Conservation (phyloP, 2,797 vertebrate species). For the Pygocentrus nattereri region DNA sequence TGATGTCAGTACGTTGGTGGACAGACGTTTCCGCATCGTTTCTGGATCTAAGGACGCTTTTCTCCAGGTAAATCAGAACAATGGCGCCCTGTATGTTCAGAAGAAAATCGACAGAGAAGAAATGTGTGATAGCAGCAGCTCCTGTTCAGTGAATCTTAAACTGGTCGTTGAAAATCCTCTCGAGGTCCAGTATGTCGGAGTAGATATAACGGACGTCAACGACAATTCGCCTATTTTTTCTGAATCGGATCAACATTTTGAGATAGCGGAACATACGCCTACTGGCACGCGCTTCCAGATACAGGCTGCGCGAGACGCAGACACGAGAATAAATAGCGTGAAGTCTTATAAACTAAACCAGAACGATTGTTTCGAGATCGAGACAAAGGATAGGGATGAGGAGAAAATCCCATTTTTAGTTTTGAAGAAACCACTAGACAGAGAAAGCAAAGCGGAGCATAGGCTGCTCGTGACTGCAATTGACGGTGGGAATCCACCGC, state of each 20-base stretch:
- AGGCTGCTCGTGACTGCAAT: constrained; percentile 44
- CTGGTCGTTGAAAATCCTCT: constrained; percentile 79
- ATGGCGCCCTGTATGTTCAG: constrained; percentile 66
- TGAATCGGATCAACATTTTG: constrained; percentile 64
- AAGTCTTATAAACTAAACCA: constrained; percentile 67
- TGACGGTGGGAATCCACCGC: constrained; percentile 58
- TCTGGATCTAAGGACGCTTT: constrained; percentile 68
- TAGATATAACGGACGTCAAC: constrained; percentile 78
- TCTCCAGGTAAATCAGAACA: constrained; percentile 64
- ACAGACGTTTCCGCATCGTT: constrained; percentile 75
- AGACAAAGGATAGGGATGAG: constrained; percentile 73
- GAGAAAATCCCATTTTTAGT: constrained; percentile 76
- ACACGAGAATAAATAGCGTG: constrained; percentile 69
- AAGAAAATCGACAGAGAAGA: constrained; percentile 72
- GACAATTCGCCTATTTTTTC: constrained; percentile 71
- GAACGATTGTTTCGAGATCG: constrained; percentile 77
- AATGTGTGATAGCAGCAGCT: constrained; percentile 62
- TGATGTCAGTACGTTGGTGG: constrained; percentile 66
- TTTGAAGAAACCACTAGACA: constrained; percentile 76
- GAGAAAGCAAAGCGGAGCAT: constrained; percentile 65
- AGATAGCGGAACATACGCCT: constrained; percentile 69
- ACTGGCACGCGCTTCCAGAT: constrained; percentile 59
- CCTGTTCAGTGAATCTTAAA: constrained; percentile 77
- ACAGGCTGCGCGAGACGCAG: constrained; percentile 50
- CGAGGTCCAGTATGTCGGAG: constrained; percentile 78